Evolutionary conservation across 2,797 vertebrate genomes (phyloP).

Genomic region (Hoplostethus mediterraneus): DNA sequence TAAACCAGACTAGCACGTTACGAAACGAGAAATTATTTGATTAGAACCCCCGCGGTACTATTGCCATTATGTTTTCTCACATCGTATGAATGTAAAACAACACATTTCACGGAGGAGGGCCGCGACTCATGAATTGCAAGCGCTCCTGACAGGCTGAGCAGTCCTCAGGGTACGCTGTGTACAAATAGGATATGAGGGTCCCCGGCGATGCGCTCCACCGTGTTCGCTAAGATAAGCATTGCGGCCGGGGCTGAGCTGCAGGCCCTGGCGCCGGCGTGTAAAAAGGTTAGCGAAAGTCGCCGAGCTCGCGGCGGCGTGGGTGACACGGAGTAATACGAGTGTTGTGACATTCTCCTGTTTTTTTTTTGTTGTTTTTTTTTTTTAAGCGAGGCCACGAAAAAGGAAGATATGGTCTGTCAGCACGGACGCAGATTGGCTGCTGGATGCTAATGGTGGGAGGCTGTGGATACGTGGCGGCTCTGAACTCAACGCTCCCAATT

Average conservation of each 20-base stretch:
- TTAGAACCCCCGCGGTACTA: slow-evolving; percentile 8
- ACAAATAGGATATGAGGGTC: slow-evolving; percentile 72
- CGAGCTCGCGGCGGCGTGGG: slow-evolving; percentile 60
- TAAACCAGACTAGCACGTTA: slow-evolving; percentile 2
- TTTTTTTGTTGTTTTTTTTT: no score
- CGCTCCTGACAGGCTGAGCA: slow-evolving; percentile 55
- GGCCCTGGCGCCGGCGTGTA: slow-evolving; percentile 50
- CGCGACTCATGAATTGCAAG: slow-evolving; percentile 60
- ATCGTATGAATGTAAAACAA: slow-evolving; percentile 65
- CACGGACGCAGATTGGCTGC: slow-evolving; percentile 68
- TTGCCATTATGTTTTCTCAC: slow-evolving; percentile 51
- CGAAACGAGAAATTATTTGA: slow-evolving; percentile 1
- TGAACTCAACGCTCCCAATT: slow-evolving; percentile 70
- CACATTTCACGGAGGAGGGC: slow-evolving; percentile 39
- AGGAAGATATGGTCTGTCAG: slow-evolving; percentile 75
- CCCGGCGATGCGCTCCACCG: slow-evolving; percentile 61
- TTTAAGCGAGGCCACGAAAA: slow-evolving; percentile 61
- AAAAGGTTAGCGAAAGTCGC: slow-evolving; percentile 78
- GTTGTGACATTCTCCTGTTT: slow-evolving; percentile 76
- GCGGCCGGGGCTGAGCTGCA: slow-evolving; percentile 54
- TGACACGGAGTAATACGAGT: slow-evolving; percentile 60
- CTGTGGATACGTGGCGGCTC: slow-evolving; percentile 57
- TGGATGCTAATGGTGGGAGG: slow-evolving; percentile 59
- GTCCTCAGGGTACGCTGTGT: slow-evolving; percentile 61
- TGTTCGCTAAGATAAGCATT: slow-evolving; percentile 80